Evolutionary conservation across 2,888 invertebrate species (phyloP), one percentile per base, ranked within the genome.

Genomic region (Aricia artaxerxes): DNA sequence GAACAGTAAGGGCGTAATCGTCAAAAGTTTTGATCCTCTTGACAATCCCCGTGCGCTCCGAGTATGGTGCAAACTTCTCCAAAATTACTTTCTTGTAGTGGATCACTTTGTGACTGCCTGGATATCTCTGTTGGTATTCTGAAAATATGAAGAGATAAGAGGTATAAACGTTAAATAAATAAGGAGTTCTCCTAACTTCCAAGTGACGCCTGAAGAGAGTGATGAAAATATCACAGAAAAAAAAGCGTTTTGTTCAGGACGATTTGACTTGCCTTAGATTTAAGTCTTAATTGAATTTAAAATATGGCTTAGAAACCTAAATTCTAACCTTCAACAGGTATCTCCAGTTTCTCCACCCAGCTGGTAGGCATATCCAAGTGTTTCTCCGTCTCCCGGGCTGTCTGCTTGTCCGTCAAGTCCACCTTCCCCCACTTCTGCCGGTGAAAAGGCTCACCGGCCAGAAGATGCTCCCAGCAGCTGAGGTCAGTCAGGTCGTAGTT

Each of bases 11-110:
- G 0, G 95, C 95, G 79, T 96, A 96, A 86, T 97, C 96, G 0
- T 93, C 90, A 83, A 94, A 97, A 80, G 95, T 90, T 40, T 94
- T 95, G 16, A 97, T 92, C 82, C 96, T 94, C 82, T 96, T 95
- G 0, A 97, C 92, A 61, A 97, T 91, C 0, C 98, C 98, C 87
- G 97, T 97, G 0, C 91, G 91, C 85, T 97, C 95, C 0, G 96
- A 95, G 84, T 98, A 98, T 0, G 97, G 97, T 0, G 98, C 96
- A 88, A 96, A 98, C 82, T 97, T 96, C 87, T 98, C 97, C 7
- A 97, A 92, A 64, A 97, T 92, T 0, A 97, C 96, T 83, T 96
- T 96, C 87, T 97, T 97, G 87, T 97, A 98, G 82, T 96, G 93
- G 1, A 96, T 91, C 3, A 90, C 93, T 87, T 96, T 97, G 73